phyloP scores from a whole-genome alignment of 2,797 vertebrate genomes.

The Characodon lateralis region DNA sequence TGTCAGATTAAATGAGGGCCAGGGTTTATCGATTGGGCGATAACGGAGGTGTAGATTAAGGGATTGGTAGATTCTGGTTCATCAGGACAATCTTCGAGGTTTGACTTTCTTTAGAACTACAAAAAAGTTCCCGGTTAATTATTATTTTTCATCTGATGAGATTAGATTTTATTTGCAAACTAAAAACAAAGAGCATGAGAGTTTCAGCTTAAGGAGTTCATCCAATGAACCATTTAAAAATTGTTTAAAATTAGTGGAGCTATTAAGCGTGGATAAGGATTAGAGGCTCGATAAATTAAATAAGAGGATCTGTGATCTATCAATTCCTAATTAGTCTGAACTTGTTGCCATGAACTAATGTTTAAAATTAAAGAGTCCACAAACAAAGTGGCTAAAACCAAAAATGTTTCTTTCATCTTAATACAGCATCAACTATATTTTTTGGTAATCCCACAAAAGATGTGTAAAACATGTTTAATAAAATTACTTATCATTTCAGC shows the following conservation, averaged over 20 bases:
- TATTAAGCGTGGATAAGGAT: neutral
- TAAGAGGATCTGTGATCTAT: neutral
- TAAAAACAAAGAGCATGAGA: neutral
- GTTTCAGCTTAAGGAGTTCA: neutral
- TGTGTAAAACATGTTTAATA: neutral
- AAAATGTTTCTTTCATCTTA: neutral
- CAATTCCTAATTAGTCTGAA: neutral
- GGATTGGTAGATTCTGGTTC: conserved; percentile 65
- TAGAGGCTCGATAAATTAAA: neutral
- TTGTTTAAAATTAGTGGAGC: neutral
- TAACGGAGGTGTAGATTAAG: conserved; percentile 79
- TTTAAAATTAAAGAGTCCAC: neutral
- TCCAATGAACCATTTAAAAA: neutral
- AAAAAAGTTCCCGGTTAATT: neutral
- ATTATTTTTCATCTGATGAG: neutral
- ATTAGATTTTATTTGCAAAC: neutral
- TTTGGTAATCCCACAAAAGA: neutral
- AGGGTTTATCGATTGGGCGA: conserved; percentile 80
- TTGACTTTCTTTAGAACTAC: conserved; percentile 17
- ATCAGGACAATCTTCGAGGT: conserved; percentile 32
- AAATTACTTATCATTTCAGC: neutral
- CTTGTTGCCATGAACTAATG: neutral
- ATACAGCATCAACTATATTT: neutral
- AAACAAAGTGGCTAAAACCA: neutral
- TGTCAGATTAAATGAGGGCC: conserved; percentile 81